These are phyloP conservation scores for Artibeus lituratus DNA, from an alignment of 2,797 vertebrate genomes.

Conservation along the genomic window DNA sequence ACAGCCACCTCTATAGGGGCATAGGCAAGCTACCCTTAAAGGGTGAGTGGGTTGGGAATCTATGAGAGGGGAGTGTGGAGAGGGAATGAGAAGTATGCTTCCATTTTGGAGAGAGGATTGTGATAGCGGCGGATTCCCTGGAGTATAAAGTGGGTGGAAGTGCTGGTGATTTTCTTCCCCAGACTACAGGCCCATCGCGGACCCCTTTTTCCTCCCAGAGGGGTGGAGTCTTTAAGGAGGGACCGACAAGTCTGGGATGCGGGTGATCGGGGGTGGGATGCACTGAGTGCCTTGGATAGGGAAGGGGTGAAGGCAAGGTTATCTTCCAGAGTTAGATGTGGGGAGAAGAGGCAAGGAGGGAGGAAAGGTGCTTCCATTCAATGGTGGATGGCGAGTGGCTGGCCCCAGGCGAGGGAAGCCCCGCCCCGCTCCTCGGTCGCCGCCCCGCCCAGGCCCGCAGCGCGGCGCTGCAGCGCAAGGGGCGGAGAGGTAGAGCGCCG, in stretches of 20 bases:
- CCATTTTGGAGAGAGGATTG: background rate
- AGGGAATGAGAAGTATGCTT: background rate
- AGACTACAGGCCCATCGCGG: background rate
- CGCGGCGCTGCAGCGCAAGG: constrained; percentile 66
- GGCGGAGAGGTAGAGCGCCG: constrained; percentile 62
- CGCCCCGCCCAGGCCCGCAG: constrained; percentile 71
- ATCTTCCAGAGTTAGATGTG: background rate
- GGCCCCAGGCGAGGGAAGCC: constrained; percentile 12
- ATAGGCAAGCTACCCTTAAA: background rate
- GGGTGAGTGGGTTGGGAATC: background rate
- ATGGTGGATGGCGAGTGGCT: background rate
- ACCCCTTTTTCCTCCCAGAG: background rate
- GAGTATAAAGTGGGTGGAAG: background rate
- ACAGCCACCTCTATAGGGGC: background rate
- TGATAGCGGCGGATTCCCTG: background rate
- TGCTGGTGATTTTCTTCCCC: background rate
- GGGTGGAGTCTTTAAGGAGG: constrained; percentile 18
- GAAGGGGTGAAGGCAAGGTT: background rate
- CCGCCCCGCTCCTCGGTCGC: constrained; percentile 55
- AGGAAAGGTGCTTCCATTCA: background rate
- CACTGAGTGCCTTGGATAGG: background rate
- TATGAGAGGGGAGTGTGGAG: background rate
- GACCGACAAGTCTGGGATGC: background rate
- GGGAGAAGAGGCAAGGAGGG: background rate
- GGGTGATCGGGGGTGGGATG: background rate